Percentiles rank a stretch among this genome's conserved stretches.
phyloP scores from a whole-genome alignment of 2,113 vertebrate genomes.

The Rostratula benghalensis region DNA sequence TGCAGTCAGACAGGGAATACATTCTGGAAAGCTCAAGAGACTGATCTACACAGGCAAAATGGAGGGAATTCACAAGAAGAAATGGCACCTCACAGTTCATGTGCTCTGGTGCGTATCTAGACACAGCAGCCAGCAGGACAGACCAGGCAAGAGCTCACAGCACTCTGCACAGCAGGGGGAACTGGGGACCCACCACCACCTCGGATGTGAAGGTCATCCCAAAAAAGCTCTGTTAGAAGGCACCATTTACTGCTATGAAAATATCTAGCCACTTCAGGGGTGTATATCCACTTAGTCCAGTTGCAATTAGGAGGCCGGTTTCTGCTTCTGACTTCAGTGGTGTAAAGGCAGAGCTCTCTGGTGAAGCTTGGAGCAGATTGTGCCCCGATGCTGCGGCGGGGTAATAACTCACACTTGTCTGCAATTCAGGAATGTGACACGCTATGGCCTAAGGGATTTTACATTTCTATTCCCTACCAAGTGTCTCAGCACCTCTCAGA shows the following conservation, averaged over 20 bases:
- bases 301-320: background rate
- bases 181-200: background rate
- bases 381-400: accelerated
- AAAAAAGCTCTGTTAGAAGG: background rate
- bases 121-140: background rate
- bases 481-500: background rate
- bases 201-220: background rate
- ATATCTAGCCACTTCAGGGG: background rate
- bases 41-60: background rate
- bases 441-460: background rate
- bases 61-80: background rate
- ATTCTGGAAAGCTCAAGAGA: background rate
- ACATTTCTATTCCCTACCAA: background rate
- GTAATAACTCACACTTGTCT: background rate
- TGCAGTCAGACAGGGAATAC: background rate
- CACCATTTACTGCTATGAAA: background rate
- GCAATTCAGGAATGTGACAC: background rate
- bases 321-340: background rate
- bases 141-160: accelerated
- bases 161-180: accelerated
- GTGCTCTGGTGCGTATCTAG: background rate
- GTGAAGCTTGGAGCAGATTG: background rate
- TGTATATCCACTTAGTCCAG: background rate
- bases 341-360: background rate
- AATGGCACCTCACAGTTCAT: accelerated